These are phyloP conservation scores for Drosophila hydei DNA, from an alignment of 1,140 invertebrate genomes.

Conservation along the genomic window DNA sequence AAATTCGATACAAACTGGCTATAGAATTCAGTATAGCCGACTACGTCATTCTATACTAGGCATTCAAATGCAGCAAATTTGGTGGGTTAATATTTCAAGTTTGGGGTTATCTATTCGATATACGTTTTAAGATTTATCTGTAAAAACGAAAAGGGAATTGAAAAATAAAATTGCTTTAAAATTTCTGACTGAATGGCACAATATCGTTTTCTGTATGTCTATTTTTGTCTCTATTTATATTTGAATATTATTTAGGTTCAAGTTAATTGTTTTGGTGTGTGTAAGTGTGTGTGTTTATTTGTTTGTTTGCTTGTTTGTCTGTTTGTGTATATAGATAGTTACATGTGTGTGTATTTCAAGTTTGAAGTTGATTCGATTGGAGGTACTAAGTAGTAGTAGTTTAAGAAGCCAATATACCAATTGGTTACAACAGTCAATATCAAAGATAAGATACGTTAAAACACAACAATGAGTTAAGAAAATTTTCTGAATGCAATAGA, in stretches of 20 bases:
- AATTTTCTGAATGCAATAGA: slow-evolving; percentile 68
- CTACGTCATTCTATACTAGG: slow-evolving; percentile 72
- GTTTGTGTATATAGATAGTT: too few species aligned
- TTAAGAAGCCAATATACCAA: slow-evolving; percentile 66
- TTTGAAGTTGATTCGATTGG: slow-evolving; percentile 29
- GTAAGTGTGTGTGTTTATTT: slow-evolving; percentile 40
- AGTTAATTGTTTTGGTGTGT: slow-evolving; percentile 34
- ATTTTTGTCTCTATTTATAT: neutral
- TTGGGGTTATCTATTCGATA: slow-evolving; percentile 7
- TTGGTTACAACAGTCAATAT: slow-evolving; percentile 63
- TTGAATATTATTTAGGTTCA: slow-evolving; percentile 11
- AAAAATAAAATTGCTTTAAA: slow-evolving; percentile 1
- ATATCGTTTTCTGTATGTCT: slow-evolving; percentile 5
- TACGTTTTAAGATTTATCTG: slow-evolving; percentile 20
- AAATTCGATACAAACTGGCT: slow-evolving; percentile 82
- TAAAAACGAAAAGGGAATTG: slow-evolving; percentile 10
- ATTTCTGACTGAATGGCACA: slow-evolving; percentile 17
- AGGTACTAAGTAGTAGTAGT: slow-evolving; percentile 27
- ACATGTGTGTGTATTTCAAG: slow-evolving; percentile 15
- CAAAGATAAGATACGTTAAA: slow-evolving; percentile 64
- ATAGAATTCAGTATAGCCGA: slow-evolving; percentile 70
- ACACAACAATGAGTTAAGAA: slow-evolving; percentile 68
- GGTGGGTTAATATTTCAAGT: slow-evolving; percentile 76
- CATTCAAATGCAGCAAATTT: slow-evolving; percentile 76
- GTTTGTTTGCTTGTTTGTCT: slow-evolving; percentile 33